phyloP scores from a whole-genome alignment of 2,797 vertebrate species.

The Pipistrellus nathusii region DNA sequence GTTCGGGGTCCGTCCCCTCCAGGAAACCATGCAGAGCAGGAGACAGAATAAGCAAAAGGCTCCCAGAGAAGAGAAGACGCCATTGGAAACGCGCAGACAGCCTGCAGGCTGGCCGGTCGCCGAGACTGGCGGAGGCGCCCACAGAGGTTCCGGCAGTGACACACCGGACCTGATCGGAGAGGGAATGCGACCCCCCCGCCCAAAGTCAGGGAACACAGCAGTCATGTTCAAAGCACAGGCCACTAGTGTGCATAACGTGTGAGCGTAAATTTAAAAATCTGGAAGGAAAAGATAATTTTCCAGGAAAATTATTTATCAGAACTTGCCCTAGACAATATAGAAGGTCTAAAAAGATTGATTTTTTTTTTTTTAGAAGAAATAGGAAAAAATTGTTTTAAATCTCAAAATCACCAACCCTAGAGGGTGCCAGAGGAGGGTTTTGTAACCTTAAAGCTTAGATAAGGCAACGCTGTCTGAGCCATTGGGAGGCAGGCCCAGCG shows the following conservation, averaged over 20 bases:
- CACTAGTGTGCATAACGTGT: neutral
- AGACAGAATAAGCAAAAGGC: neutral
- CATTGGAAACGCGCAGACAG: neutral
- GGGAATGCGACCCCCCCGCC: too few relatives aligned
- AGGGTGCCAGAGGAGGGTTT: neutral
- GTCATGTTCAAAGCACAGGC: neutral
- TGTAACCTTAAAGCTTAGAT: neutral
- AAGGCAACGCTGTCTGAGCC: neutral
- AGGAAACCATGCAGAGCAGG: neutral
- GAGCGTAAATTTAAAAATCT: neutral
- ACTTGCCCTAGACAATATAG: neutral
- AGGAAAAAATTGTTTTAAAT: neutral
- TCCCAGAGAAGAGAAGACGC: neutral
- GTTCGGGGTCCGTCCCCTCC: neutral
- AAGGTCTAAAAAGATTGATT: neutral
- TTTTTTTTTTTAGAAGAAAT: constrained; percentile 38
- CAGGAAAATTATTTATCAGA: constrained; percentile 1
- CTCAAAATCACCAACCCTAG: neutral
- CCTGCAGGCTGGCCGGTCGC: neutral
- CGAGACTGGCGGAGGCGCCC: neutral
- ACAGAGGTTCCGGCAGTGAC: neutral
- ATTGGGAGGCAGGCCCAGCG: neutral
- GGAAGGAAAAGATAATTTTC: neutral
- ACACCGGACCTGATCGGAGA: neutral
- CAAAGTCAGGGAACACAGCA: too few relatives aligned